Conservation (phyloP, 2,888 invertebrate genomes). For the Rhyacophila evoluta region DNA sequence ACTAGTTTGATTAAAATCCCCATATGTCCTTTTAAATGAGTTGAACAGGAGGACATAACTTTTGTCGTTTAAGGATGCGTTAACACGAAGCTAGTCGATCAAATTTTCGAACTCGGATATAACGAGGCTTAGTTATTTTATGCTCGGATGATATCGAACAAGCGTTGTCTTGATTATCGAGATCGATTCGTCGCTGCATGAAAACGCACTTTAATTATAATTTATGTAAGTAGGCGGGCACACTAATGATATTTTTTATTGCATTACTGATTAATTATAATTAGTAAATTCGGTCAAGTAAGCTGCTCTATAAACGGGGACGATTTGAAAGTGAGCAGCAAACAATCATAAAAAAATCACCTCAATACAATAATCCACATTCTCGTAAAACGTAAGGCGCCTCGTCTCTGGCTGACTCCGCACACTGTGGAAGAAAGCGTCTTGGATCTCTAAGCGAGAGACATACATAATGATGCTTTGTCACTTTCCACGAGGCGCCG, state of each 20-base stretch:
- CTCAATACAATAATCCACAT: not conserved
- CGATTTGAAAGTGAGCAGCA: not conserved
- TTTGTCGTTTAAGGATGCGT: too few relatives aligned
- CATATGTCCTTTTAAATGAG: too few relatives aligned
- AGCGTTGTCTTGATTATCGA: too few relatives aligned
- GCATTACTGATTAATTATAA: not conserved
- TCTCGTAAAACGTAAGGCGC: not conserved
- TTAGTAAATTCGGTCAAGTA: not conserved
- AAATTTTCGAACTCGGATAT: too few relatives aligned
- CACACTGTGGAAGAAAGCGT: not conserved
- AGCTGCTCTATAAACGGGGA: not conserved
- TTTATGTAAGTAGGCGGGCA: too few relatives aligned
- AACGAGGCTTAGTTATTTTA: too few relatives aligned
- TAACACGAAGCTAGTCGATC: too few relatives aligned
- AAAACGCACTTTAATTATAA: too few relatives aligned
- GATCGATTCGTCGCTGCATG: too few relatives aligned
- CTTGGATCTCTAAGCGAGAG: not conserved
- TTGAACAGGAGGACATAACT: too few relatives aligned
- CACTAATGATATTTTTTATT: not conserved
- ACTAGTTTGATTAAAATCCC: too few relatives aligned
- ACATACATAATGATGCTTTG: not conserved
- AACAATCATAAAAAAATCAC: not conserved
- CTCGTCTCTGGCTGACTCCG: not conserved
- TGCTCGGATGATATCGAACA: too few relatives aligned
- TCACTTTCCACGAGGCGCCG: constrained; percentile 19